These are phyloP conservation scores for Gryllus longicercus DNA, from an alignment of 2,888 invertebrate species.

Conservation along the genomic window DNA sequence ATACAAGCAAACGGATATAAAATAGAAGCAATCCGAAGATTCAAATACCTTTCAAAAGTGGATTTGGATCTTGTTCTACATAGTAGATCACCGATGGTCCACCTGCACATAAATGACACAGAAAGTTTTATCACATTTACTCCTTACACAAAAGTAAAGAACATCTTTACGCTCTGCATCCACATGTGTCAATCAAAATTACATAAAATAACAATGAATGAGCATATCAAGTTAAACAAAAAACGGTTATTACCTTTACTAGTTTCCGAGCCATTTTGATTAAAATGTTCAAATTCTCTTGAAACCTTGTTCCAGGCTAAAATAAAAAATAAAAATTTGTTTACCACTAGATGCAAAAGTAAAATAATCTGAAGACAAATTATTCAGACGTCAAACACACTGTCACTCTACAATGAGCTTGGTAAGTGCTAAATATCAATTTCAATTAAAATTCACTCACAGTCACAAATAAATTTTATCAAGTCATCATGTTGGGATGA, in stretches of 20 bases:
- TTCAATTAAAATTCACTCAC: not conserved
- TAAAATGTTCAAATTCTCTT: slow-evolving; percentile 1
- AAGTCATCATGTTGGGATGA: not conserved
- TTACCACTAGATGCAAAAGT: too few species aligned
- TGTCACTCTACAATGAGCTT: not conserved
- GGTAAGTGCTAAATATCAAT: not conserved
- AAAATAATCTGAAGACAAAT: not conserved
- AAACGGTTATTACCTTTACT: not conserved
- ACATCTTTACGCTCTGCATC: not conserved
- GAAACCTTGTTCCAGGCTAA: not conserved
- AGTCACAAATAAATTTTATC: not conserved
- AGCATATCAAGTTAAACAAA: not conserved
- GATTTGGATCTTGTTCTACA: not conserved
- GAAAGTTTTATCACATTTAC: not conserved
- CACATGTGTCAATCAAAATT: not conserved
- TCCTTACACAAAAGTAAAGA: not conserved
- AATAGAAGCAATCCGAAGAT: too few species aligned
- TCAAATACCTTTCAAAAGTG: not conserved
- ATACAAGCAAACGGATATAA: not conserved
- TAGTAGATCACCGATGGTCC: not conserved
- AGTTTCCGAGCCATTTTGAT: not conserved
- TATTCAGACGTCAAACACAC: not conserved
- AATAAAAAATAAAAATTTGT: not conserved
- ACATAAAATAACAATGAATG: not conserved
- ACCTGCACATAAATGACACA: not conserved